phyloP scores from a whole-genome alignment of 1,140 invertebrate species.

The Bombus waltoni region DNA sequence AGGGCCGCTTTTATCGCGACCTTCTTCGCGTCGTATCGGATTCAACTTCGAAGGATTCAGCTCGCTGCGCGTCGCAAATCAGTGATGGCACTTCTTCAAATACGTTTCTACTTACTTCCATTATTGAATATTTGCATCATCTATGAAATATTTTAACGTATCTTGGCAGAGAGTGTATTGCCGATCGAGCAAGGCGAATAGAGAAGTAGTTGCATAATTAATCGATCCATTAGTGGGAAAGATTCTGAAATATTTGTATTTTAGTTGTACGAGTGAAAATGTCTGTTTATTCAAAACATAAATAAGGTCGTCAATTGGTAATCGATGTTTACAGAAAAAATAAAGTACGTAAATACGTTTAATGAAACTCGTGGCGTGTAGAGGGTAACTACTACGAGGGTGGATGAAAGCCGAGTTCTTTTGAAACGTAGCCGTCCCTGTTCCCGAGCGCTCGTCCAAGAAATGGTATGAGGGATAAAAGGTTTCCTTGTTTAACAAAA shows the following conservation, averaged over 20 bases:
- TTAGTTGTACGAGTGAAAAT: background rate
- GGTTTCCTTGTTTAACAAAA: constrained; percentile 83
- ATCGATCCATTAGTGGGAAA: background rate
- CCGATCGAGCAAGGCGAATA: background rate
- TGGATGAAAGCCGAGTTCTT: constrained; percentile 25
- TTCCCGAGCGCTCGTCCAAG: constrained; percentile 50
- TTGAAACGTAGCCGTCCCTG: constrained; percentile 64
- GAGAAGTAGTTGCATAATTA: background rate
- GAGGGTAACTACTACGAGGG: constrained; percentile 10
- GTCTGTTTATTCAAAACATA: background rate
- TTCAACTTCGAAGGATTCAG: background rate
- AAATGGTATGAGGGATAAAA: constrained; percentile 77
- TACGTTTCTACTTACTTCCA: background rate
- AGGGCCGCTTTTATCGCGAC: constrained; percentile 67
- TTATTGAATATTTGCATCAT: too few relatives aligned
- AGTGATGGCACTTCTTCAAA: background rate
- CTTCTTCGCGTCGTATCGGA: constrained; percentile 14
- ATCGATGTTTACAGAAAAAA: constrained; percentile 3
- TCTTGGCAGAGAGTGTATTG: too few relatives aligned
- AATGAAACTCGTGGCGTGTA: background rate
- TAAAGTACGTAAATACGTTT: constrained; percentile 2
- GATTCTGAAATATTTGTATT: background rate
- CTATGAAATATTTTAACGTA: too few relatives aligned
- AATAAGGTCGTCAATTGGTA: background rate
- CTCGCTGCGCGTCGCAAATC: background rate